These are phyloP conservation scores for Eumacrocentrus americanus DNA, from an alignment of 2,888 invertebrate species.

Conservation along the genomic window DNA sequence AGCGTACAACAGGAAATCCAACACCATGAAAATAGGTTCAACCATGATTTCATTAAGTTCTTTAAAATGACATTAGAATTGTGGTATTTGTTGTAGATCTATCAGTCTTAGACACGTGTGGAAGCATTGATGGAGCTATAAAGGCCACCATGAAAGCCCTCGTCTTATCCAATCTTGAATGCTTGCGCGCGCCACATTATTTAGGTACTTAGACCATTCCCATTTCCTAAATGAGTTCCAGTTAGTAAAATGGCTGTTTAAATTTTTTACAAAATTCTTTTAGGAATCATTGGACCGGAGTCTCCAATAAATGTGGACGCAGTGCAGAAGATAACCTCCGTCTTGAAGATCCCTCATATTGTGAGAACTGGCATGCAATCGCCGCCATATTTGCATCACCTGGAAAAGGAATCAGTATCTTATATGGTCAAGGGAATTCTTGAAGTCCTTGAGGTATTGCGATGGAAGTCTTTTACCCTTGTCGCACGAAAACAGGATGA, in stretches of 20 bases:
- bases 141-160: slow-evolving; percentile 59
- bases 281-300: slow-evolving; percentile 60
- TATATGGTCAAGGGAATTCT: slow-evolving; percentile 52
- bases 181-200: slow-evolving; percentile 57
- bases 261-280: slow-evolving; percentile 13
- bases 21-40: slow-evolving; percentile 47
- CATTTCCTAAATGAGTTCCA: no score
- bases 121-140: slow-evolving; percentile 54
- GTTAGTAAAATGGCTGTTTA: neutral
- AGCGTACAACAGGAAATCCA: slow-evolving; percentile 50
- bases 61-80: neutral
- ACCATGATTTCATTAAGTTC: slow-evolving; percentile 17
- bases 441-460: slow-evolving; percentile 48
- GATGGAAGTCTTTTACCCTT: slow-evolving; percentile 57
- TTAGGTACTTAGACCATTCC: slow-evolving; percentile 56
- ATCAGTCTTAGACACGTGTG: slow-evolving; percentile 58
- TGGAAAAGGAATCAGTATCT: slow-evolving; percentile 50
- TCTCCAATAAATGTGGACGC: slow-evolving; percentile 51
- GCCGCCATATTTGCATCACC: slow-evolving; percentile 50
- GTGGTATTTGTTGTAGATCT: slow-evolving; percentile 37
- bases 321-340: slow-evolving; percentile 57
- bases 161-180: slow-evolving; percentile 57
- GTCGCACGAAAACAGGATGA: slow-evolving; percentile 39
- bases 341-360: slow-evolving; percentile 56
- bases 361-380: slow-evolving; percentile 45